These are phyloP conservation scores for Platycnemis pennipes DNA, from an alignment of 2,888 invertebrate genomes.

Conservation along the genomic window DNA sequence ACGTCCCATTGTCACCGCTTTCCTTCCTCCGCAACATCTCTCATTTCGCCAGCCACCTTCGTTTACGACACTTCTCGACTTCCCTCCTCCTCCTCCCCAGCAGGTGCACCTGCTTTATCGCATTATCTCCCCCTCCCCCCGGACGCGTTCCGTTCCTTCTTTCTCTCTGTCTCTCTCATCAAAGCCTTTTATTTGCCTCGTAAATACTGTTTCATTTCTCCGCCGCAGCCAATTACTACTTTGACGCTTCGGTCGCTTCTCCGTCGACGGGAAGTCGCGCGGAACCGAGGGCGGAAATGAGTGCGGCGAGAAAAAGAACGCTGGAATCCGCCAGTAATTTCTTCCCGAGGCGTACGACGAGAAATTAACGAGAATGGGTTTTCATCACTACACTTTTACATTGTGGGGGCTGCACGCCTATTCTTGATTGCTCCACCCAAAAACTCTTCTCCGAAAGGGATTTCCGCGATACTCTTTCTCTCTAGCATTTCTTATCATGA, in stretches of 20 bases:
- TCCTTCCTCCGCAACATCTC: background rate
- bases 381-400: background rate
- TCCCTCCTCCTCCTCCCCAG: background rate
- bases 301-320: background rate
- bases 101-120: slow-evolving; percentile 30
- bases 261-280: background rate
- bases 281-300: background rate
- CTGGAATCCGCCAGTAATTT: background rate
- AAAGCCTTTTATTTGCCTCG: slow-evolving; percentile 14
- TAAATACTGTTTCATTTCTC: slow-evolving; percentile 20
- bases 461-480: background rate
- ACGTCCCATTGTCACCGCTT: background rate
- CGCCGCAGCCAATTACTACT: background rate
- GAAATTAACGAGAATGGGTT: slow-evolving; percentile 1
- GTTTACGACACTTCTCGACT: background rate
- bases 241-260: background rate
- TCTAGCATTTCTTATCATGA: background rate
- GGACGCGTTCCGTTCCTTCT: background rate
- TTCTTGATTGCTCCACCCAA: slow-evolving; percentile 16
- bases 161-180: too few species aligned
- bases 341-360: background rate
- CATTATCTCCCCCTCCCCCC: background rate
- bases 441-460: background rate
- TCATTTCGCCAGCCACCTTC: background rate
- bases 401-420: background rate